Percentiles rank a stretch among this genome's conserved stretches.
Conservation (phyloP, 2,888 invertebrate species). For the Syritta pipiens region DNA sequence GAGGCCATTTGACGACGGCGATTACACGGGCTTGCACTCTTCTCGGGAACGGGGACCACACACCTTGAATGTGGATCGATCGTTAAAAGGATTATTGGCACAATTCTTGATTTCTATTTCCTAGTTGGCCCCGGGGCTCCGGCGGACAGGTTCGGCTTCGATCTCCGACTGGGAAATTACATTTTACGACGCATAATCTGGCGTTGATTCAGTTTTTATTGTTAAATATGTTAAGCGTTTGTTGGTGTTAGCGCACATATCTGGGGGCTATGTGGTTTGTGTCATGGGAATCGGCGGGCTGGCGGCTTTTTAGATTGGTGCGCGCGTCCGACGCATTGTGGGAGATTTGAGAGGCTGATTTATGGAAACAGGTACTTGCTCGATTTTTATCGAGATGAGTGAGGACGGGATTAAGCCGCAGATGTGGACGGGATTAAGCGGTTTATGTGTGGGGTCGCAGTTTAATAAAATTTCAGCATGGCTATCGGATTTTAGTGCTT, state of each 20-base stretch:
- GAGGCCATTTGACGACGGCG: no score
- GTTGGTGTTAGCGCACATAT: slow-evolving; percentile 36
- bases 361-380: slow-evolving; percentile 29
- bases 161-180: slow-evolving; percentile 50
- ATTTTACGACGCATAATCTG: slow-evolving; percentile 62
- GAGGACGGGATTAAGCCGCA: no score
- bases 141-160: slow-evolving; percentile 21
- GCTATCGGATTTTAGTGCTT: no score
- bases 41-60: slow-evolving; percentile 41
- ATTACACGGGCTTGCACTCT: slow-evolving; percentile 67
- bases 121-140: not conserved
- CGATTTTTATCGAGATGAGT: no score
- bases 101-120: slow-evolving; percentile 60
- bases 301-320: no score
- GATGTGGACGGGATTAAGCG: no score
- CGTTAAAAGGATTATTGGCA: slow-evolving; percentile 68
- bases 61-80: slow-evolving; percentile 65
- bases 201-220: slow-evolving; percentile 61
- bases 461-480: no score
- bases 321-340: no score
- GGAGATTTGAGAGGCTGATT: no score
- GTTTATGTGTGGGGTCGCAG: no score
- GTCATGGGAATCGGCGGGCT: slow-evolving; percentile 35
- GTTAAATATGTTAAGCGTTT: slow-evolving; percentile 56
- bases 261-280: not conserved